phyloP scores from a whole-genome alignment of 2,113 vertebrate genomes.

The Maylandia zebra region DNA sequence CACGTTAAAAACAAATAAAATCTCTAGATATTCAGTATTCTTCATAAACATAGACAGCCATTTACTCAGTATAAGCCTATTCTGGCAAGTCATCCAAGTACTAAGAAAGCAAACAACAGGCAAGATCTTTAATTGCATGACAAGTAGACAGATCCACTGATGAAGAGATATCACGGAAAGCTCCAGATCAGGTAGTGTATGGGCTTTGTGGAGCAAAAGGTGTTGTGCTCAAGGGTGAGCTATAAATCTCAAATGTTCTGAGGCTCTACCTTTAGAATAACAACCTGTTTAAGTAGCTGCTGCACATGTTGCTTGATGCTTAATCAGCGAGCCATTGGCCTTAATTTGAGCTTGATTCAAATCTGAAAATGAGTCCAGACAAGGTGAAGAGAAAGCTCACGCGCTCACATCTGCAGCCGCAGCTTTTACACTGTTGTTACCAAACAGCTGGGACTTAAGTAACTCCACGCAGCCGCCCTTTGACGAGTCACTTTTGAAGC shows the following conservation, averaged over 20 bases:
- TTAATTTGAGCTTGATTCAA: background rate
- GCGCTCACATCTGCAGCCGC: background rate
- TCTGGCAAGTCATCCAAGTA: background rate
- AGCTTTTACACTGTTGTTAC: background rate
- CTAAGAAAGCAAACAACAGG: background rate
- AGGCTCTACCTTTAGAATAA: background rate
- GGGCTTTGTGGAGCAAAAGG: background rate
- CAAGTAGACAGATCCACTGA: background rate
- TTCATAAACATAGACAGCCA: background rate
- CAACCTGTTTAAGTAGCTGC: background rate
- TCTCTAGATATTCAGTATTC: background rate
- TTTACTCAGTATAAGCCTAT: background rate
- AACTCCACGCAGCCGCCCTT: background rate
- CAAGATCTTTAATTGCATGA: background rate
- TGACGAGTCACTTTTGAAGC: slow-evolving; percentile 22
- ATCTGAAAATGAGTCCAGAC: background rate
- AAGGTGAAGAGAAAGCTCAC: background rate
- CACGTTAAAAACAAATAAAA: background rate
- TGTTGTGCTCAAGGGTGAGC: background rate
- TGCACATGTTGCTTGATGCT: background rate
- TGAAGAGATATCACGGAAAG: background rate
- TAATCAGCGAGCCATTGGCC: background rate
- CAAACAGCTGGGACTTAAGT: background rate
- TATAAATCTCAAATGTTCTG: background rate
- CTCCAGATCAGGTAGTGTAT: background rate